These are phyloP conservation scores for Ciconia boyciana DNA, from an alignment of 2,113 vertebrate species.

Conservation along the genomic window DNA sequence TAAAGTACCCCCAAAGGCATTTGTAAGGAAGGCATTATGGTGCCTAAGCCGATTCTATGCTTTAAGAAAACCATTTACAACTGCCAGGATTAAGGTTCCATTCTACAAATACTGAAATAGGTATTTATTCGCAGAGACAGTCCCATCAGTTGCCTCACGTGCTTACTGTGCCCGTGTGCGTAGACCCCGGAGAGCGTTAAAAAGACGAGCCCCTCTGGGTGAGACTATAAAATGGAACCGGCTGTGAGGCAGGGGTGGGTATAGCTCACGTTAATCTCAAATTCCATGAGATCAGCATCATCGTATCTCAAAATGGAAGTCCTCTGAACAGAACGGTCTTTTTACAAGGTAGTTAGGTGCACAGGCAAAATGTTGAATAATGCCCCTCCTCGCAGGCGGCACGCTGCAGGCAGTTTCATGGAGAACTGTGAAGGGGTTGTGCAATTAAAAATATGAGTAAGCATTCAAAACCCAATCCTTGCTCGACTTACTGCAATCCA, in stretches of 20 bases:
- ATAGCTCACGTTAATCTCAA: neutral
- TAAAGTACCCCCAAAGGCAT: neutral
- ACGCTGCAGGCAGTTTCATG: neutral
- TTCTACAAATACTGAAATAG: neutral
- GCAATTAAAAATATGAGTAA: neutral
- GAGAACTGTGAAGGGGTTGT: neutral
- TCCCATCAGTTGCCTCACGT: neutral
- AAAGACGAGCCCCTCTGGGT: neutral
- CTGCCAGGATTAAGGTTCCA: neutral
- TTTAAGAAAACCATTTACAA: neutral
- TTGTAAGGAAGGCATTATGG: neutral
- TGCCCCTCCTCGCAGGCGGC: neutral
- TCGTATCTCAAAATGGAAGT: neutral
- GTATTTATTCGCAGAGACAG: neutral
- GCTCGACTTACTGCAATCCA: neutral
- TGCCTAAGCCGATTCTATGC: rapidly evolving
- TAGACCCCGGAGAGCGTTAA: neutral
- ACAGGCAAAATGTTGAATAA: rapidly evolving
- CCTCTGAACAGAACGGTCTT: neutral
- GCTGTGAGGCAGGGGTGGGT: neutral
- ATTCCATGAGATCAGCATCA: neutral
- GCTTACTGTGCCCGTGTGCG: rapidly evolving
- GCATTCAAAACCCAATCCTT: neutral
- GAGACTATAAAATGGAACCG: rapidly evolving
- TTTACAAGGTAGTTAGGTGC: neutral